phyloP scores from a whole-genome alignment of 1,140 invertebrate genomes.

The Heliconius hewitsoni region DNA sequence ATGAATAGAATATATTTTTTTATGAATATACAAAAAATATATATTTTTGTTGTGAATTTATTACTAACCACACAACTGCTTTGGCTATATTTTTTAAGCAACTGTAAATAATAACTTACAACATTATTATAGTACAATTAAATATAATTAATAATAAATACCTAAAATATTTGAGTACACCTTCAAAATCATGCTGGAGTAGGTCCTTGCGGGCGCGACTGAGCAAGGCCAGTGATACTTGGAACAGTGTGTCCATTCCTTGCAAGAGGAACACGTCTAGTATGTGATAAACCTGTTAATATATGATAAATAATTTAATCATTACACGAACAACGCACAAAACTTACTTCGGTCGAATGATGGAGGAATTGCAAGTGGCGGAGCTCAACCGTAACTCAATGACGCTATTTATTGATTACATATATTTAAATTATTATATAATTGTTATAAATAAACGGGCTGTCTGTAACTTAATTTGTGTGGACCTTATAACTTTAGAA shows the following conservation, averaged over 20 bases:
- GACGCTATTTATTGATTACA: too few relatives aligned
- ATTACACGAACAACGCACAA: background rate
- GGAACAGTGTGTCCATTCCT: constrained; percentile 97
- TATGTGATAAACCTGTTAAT: constrained; percentile 90
- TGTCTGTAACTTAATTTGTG: too few relatives aligned
- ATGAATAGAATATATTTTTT: too few relatives aligned
- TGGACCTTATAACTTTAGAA: too few relatives aligned
- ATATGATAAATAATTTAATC: background rate
- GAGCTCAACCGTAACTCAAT: too few relatives aligned
- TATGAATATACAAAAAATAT: too few relatives aligned
- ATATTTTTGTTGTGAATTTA: too few relatives aligned
- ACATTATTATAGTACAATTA: background rate
- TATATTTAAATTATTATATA: too few relatives aligned
- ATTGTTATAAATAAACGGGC: too few relatives aligned
- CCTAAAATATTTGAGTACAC: constrained; percentile 93
- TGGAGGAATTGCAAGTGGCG: too few relatives aligned
- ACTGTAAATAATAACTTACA: background rate
- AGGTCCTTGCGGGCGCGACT: constrained; percentile 96
- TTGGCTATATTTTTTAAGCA: too few relatives aligned
- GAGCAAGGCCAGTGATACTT: constrained; percentile 96
- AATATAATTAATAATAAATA: constrained; percentile 35
- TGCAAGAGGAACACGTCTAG: constrained; percentile 97
- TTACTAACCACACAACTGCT: too few relatives aligned
- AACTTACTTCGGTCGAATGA: background rate
- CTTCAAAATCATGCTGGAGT: constrained; percentile 97